These are phyloP conservation scores for Drosophila athabasca DNA, from an alignment of 1,140 invertebrate species.

Conservation along the genomic window DNA sequence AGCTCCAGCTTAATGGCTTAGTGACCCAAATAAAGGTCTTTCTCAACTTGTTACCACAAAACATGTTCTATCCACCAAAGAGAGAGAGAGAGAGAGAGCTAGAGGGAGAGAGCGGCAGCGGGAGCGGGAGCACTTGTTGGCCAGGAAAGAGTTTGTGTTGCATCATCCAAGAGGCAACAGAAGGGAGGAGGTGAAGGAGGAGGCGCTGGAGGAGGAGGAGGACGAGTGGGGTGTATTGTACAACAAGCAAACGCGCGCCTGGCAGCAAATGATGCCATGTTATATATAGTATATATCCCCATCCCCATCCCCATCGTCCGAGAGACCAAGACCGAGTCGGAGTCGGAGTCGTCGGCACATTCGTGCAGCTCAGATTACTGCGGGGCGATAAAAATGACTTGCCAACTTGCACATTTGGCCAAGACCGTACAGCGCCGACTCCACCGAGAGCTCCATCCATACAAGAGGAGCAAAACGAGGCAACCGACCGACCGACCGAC, in stretches of 20 bases:
- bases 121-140: slow-evolving; percentile 56
- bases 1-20: slow-evolving; percentile 42
- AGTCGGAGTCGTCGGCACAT: slow-evolving; percentile 54
- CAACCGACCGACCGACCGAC: no score
- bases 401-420: slow-evolving; percentile 80
- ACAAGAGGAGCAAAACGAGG: no score
- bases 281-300: slow-evolving; percentile 66
- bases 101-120: slow-evolving; percentile 28
- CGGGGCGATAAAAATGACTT: slow-evolving; percentile 80
- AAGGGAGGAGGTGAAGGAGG: slow-evolving; percentile 12
- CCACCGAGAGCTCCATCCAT: no score
- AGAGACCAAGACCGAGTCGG: no score
- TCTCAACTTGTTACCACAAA: slow-evolving; percentile 68
- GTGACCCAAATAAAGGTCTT: slow-evolving; percentile 78
- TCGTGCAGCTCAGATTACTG: slow-evolving; percentile 81
- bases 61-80: slow-evolving; percentile 62
- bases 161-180: slow-evolving; percentile 58
- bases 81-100: background rate
- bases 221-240: slow-evolving; percentile 50
- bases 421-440: slow-evolving; percentile 24
- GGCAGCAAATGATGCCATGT: slow-evolving; percentile 80
- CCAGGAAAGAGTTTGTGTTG: slow-evolving; percentile 50
- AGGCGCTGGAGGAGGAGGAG: background rate
- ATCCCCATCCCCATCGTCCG: slow-evolving; percentile 10
- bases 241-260: slow-evolving; percentile 80